Percentiles rank a stretch among this genome's conserved stretches.
Evolutionary conservation across 2,113 vertebrate genomes (phyloP).

Genomic region (Meriones unguiculatus): DNA sequence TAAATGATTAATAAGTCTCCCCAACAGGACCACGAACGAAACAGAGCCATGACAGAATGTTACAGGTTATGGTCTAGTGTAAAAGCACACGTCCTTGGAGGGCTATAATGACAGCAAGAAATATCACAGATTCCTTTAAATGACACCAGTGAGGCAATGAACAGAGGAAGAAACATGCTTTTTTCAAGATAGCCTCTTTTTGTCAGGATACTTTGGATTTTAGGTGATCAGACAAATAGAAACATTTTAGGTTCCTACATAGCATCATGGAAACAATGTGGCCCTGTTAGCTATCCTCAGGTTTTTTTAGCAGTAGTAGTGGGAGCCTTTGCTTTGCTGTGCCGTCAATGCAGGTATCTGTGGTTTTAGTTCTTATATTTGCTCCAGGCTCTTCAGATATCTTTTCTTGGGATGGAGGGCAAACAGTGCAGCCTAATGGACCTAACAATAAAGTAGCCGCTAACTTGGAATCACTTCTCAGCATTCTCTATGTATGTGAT

Average conservation of each 20-base stretch:
- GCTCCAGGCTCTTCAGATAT: neutral
- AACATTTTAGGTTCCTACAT: neutral
- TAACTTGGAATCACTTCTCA: neutral
- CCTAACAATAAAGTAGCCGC: neutral
- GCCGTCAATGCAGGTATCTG: neutral
- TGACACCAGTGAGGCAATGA: neutral
- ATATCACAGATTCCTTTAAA: conserved; percentile 16
- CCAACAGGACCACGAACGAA: conserved; percentile 43
- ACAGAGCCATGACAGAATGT: neutral
- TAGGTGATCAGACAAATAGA: neutral
- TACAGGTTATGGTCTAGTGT: conserved; percentile 54
- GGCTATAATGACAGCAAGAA: conserved; percentile 28
- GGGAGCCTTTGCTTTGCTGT: neutral
- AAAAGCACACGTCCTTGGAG: neutral
- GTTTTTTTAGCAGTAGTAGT: neutral
- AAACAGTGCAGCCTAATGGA: neutral
- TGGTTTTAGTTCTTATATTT: neutral
- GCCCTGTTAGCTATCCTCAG: fast-evolving
- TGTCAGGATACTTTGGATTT: neutral
- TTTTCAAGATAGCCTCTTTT: neutral
- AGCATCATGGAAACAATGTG: neutral
- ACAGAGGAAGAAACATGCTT: neutral
- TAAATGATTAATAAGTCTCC: conserved; percentile 61
- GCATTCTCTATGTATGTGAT: neutral
- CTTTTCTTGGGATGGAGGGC: neutral